These are phyloP conservation scores for Drosophila atroscutellata DNA, from an alignment of 2,888 invertebrate genomes.

Conservation along the genomic window DNA sequence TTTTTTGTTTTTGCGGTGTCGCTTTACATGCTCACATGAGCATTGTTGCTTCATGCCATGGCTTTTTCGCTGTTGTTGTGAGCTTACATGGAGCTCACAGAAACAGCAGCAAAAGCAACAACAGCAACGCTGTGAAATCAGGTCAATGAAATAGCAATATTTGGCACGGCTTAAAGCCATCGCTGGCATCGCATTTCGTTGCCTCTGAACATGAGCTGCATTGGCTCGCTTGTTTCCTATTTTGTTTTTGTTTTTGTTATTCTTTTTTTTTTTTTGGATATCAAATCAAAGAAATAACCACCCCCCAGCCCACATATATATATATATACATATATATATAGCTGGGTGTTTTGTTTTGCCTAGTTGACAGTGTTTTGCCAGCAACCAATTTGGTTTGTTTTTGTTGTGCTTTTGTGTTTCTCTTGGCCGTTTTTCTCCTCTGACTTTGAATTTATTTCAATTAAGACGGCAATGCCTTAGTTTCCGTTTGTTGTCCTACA, in stretches of 20 bases:
- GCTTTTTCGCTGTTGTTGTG: conserved; percentile 35
- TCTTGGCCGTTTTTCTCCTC: conserved; percentile 33
- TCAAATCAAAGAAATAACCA: conserved; percentile 43
- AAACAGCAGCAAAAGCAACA: conserved; percentile 13
- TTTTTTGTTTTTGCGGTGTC: conserved; percentile 55
- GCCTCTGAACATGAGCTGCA: conserved; percentile 44
- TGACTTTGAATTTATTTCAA: conserved; percentile 71
- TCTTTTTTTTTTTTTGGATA: conserved; percentile 2
- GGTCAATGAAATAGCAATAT: conserved; percentile 83
- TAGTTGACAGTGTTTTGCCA: conserved; percentile 37
- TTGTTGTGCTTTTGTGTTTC: conserved; percentile 23
- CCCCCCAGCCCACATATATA: conserved; percentile 10
- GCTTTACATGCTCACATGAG: conserved; percentile 68
- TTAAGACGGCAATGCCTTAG: conserved; percentile 57
- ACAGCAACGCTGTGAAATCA: conserved; percentile 66
- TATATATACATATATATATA: background rate
- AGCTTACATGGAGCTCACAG: conserved; percentile 57
- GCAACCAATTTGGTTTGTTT: conserved; percentile 12
- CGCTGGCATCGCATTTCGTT: conserved; percentile 63
- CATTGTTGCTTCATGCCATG: conserved; percentile 73
- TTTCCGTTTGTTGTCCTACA: conserved; percentile 13
- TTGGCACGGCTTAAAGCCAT: conserved; percentile 71
- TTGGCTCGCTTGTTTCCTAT: conserved; percentile 15
- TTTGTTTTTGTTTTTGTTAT: background rate
- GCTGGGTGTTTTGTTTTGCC: conserved; percentile 10